Evolutionary conservation across 2,113 vertebrate genomes (phyloP).

Genomic region (Perca schrenkii): DNA sequence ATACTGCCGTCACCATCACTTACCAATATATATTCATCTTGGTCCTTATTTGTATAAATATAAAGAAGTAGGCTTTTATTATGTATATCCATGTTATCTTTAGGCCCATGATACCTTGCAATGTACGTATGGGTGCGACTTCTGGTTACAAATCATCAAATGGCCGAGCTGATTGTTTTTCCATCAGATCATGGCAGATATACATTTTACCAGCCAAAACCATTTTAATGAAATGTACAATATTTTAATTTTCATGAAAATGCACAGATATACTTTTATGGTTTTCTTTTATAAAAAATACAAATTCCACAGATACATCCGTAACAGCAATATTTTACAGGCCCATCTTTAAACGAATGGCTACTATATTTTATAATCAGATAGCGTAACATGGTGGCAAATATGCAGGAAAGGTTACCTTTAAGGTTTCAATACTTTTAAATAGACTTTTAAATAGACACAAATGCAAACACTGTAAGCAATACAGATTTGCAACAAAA

Average conservation of each 20-base stretch:
- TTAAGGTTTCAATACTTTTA: conserved; percentile 69
- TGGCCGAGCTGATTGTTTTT: background rate
- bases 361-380: conserved; percentile 65
- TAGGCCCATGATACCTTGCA: background rate
- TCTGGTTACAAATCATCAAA: background rate
- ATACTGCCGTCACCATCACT: background rate
- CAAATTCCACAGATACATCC: conserved; percentile 89
- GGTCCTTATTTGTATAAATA: conserved; percentile 7
- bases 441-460: conserved; percentile 73
- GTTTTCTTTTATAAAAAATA: conserved; percentile 91
- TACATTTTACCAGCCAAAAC: conserved; percentile 24
- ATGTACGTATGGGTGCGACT: background rate
- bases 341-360: conserved; percentile 82
- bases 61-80: background rate
- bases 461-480: conserved; percentile 71
- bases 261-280: conserved; percentile 66
- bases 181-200: background rate
- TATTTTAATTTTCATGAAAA: conserved; percentile 66
- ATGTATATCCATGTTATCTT: background rate
- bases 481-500: conserved; percentile 67
- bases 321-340: conserved; percentile 81
- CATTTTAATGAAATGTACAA: conserved; percentile 66
- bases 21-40: conserved; percentile 11
- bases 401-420: conserved; percentile 51
- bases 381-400: conserved; percentile 72